Percentiles rank a stretch among this genome's conserved stretches.
Conservation (phyloP, 2,888 invertebrate species). For the Osedax fenrisi region DNA sequence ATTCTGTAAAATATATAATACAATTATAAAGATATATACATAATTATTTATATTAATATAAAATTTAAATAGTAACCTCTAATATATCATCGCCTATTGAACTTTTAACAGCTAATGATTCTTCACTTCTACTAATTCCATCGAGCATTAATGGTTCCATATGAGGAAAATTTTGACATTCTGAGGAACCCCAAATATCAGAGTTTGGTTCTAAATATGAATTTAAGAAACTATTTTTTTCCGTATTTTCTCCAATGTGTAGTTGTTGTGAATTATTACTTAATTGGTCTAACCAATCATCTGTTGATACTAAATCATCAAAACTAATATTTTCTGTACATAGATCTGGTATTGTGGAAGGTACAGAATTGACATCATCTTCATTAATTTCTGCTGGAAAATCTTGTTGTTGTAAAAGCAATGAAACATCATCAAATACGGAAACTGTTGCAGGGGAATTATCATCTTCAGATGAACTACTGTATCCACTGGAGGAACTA, state of each 20-base stretch:
- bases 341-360: background rate
- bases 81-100: background rate
- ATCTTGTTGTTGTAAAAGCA: background rate
- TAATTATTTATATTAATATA: background rate
- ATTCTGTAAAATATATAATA: background rate
- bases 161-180: background rate
- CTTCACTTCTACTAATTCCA: background rate
- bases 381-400: background rate
- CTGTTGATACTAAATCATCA: slow-evolving; percentile 8
- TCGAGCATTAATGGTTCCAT: background rate
- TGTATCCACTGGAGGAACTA: slow-evolving; percentile 9
- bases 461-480: slow-evolving; percentile 5
- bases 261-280: background rate
- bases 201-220: background rate
- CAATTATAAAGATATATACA: background rate
- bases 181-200: background rate
- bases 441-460: background rate
- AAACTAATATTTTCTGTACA: slow-evolving; percentile 13
- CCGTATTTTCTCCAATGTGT: background rate
- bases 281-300: background rate
- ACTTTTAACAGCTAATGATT: background rate
- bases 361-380: background rate
- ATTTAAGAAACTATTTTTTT: background rate
- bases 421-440: slow-evolving; percentile 1
- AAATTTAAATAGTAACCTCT: background rate